These are phyloP conservation scores for Penelope pileata DNA, from an alignment of 2,113 vertebrate species.

Conservation along the genomic window DNA sequence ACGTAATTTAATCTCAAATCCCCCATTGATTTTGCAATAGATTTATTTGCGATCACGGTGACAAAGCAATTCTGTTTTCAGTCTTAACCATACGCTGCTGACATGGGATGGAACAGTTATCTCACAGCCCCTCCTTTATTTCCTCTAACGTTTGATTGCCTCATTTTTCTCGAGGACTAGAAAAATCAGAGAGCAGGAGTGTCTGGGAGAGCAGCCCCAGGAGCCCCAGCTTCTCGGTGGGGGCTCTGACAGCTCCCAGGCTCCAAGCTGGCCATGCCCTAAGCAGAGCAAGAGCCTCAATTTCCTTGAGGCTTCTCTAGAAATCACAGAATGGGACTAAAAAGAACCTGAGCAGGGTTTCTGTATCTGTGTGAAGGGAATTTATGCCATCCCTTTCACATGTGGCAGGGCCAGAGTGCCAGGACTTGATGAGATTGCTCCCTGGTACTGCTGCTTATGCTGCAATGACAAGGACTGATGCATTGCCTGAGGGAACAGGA, in stretches of 20 bases:
- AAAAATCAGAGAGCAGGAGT: background rate
- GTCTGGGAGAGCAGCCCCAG: background rate
- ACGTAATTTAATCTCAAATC: constrained; percentile 36
- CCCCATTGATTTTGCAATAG: constrained; percentile 13
- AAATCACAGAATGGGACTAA: background rate
- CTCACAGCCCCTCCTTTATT: background rate
- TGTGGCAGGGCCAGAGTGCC: background rate
- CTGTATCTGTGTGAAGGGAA: background rate
- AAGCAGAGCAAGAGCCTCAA: background rate
- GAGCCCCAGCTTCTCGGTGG: background rate
- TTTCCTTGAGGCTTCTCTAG: background rate
- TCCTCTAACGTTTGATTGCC: background rate
- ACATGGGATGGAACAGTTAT: constrained; percentile 12
- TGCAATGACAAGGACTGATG: background rate
- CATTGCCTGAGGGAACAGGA: background rate
- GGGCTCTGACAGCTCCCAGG: background rate
- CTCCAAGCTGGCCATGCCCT: background rate
- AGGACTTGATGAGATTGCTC: background rate
- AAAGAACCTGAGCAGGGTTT: background rate
- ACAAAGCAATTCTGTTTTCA: constrained; percentile 26
- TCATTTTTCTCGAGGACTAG: background rate
- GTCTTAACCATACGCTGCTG: constrained; percentile 12
- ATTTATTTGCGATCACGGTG: background rate
- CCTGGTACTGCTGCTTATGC: background rate
- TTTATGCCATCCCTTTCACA: background rate